Evolutionary conservation across 1,140 invertebrate species (phyloP).

Genomic region (Drosophila rhopaloa): DNA sequence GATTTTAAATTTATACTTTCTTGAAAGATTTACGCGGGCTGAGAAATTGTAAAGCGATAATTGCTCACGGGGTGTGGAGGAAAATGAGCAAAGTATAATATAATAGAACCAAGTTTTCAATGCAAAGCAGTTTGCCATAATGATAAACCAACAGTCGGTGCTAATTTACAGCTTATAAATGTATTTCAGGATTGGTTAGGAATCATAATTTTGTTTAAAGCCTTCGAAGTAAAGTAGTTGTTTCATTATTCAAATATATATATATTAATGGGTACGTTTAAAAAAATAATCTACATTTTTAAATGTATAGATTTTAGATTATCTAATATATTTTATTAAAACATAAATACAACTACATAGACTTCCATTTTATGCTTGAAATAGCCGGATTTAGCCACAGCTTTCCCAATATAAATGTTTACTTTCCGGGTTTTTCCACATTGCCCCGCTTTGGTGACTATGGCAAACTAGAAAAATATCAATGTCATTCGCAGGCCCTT

Average conservation of each 20-base stretch:
- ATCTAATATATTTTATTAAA: no score
- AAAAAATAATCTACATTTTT: no score
- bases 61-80: neutral
- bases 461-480: slow-evolving; percentile 67
- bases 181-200: no score
- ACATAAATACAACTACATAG: no score
- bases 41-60: slow-evolving; percentile 27
- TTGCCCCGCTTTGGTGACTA: slow-evolving; percentile 5
- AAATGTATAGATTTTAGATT: no score
- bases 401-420: neutral
- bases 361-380: no score
- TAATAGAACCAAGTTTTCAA: slow-evolving; percentile 1
- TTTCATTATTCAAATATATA: no score
- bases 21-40: slow-evolving; percentile 26
- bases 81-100: neutral
- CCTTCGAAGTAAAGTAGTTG: no score
- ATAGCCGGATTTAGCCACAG: no score
- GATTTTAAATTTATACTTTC: slow-evolving; percentile 24
- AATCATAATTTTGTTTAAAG: no score
- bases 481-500: slow-evolving; percentile 71
- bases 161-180: neutral
- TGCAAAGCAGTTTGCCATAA: neutral
- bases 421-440: neutral
- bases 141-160: neutral
- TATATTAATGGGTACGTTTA: no score